Evolutionary conservation across 2,113 vertebrate genomes (phyloP).

Genomic region (Perca schrenkii): DNA sequence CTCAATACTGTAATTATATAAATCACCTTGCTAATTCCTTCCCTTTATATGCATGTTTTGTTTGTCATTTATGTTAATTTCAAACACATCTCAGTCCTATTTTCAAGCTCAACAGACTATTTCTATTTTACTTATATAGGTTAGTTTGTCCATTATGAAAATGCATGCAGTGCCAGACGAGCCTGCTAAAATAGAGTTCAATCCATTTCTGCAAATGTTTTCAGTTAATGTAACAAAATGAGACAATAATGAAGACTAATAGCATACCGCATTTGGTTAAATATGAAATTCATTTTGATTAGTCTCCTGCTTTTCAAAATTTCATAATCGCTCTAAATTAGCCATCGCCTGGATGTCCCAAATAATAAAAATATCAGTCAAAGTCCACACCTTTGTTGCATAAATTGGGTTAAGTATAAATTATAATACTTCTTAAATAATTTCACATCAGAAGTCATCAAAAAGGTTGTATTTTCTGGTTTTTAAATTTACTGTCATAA

Average conservation of each 20-base stretch:
- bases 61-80: background rate
- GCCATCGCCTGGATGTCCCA: conserved; percentile 62
- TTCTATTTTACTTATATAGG: background rate
- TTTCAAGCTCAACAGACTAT: background rate
- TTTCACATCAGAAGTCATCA: conserved; percentile 25
- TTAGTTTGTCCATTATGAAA: conserved; percentile 5
- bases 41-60: conserved; percentile 14
- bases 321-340: conserved; percentile 78
- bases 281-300: conserved; percentile 82
- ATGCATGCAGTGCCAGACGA: conserved; percentile 40
- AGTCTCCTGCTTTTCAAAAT: conserved; percentile 73
- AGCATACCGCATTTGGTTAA: conserved; percentile 78
- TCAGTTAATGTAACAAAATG: conserved; percentile 77
- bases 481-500: background rate
- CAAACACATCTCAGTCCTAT: background rate
- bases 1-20: conserved; percentile 38
- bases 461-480: background rate
- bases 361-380: conserved; percentile 82
- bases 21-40: conserved; percentile 44
- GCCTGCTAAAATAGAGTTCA: conserved; percentile 56
- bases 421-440: conserved; percentile 26
- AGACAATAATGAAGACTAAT: conserved; percentile 82
- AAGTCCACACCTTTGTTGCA: conserved; percentile 47
- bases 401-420: conserved; percentile 56
- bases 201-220: conserved; percentile 71